These are phyloP conservation scores for Limulus polyphemus DNA, from an alignment of 2,888 invertebrate species.

Conservation along the genomic window DNA sequence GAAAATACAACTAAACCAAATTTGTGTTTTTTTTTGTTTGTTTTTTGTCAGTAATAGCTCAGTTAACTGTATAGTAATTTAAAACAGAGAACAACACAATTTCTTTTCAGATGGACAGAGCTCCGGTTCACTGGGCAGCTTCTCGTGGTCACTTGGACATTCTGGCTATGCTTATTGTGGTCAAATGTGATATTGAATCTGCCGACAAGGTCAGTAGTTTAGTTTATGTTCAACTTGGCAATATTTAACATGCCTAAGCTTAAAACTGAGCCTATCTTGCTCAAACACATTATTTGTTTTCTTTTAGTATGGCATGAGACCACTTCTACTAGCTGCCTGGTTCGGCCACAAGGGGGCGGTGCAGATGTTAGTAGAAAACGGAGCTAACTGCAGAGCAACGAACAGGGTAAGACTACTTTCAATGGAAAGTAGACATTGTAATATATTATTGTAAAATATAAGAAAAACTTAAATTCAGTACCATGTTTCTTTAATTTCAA, in stretches of 20 bases:
- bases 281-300: conserved; percentile 1
- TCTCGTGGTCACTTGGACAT: conserved; percentile 36
- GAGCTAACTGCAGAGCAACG: conserved; percentile 34
- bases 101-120: conserved; percentile 32
- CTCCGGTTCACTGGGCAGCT: conserved; percentile 39
- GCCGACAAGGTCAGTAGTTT: conserved; percentile 32
- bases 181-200: conserved; percentile 36
- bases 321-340: conserved; percentile 37
- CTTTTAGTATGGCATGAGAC: conserved; percentile 38
- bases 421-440: no score
- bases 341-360: conserved; percentile 36
- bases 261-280: not conserved
- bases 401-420: conserved; percentile 33
- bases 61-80: no score
- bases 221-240: not conserved
- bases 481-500: no score
- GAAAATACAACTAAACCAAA: no score
- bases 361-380: conserved; percentile 34
- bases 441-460: no score
- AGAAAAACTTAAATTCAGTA: no score
- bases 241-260: not conserved
- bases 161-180: conserved; percentile 33
- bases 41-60: not conserved
- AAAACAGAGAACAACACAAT: no score
- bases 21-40: not conserved